Evolutionary conservation across 1,140 invertebrate genomes (phyloP).

Genomic region (Solenopsis invicta): DNA sequence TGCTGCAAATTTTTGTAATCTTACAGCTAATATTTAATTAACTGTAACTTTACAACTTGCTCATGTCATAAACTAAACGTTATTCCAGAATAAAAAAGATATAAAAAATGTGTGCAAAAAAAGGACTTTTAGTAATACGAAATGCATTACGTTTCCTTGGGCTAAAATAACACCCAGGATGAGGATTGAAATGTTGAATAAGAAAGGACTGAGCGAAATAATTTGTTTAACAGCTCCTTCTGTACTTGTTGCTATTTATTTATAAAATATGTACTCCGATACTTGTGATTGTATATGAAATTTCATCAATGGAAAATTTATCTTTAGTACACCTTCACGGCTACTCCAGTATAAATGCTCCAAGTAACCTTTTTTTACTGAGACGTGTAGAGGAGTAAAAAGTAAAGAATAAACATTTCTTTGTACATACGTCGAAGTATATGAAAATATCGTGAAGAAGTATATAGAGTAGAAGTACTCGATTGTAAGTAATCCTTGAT

Average conservation of each 20-base stretch:
- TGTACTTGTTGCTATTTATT: constrained; percentile 80
- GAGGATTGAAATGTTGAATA: constrained; percentile 62
- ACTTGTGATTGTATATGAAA: constrained; percentile 65
- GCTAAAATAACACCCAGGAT: constrained; percentile 59
- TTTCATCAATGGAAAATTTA: constrained; percentile 54
- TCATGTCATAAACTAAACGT: constrained; percentile 8
- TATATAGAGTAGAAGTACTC: constrained; percentile 63
- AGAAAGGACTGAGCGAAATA: constrained; percentile 65
- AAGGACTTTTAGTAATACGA: not conserved
- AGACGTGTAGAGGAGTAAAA: constrained; percentile 54
- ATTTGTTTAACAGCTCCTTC: constrained; percentile 50
- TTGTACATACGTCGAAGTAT: constrained; percentile 76
- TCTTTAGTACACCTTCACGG: not conserved
- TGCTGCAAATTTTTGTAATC: constrained; percentile 44
- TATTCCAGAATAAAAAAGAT: constrained; percentile 22
- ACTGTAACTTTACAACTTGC: constrained; percentile 61
- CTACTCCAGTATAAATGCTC: constrained; percentile 51
- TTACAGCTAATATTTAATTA: constrained; percentile 61
- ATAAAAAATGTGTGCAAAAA: not conserved
- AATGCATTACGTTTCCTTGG: constrained; percentile 74
- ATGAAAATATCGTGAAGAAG: constrained; percentile 62
- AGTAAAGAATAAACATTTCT: constrained; percentile 74
- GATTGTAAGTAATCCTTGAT: constrained; percentile 68
- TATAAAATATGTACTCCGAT: constrained; percentile 73
- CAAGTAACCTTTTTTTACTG: constrained; percentile 60